Percentiles rank a stretch among this genome's conserved stretches.
Conservation (phyloP, 2,888 invertebrate genomes). For the Melanargia galathea region DNA sequence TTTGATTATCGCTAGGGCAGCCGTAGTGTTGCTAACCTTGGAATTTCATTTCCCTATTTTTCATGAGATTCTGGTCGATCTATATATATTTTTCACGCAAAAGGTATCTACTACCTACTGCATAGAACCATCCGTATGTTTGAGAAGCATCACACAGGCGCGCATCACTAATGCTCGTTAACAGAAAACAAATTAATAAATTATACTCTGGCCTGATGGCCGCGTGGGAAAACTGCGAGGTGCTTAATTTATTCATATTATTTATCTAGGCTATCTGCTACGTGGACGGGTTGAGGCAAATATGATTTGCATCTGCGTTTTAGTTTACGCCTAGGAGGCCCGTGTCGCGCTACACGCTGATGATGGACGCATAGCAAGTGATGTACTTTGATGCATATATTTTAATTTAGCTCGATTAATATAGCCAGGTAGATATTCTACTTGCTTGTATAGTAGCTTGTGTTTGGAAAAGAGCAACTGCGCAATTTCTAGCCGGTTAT, state of each 20-base stretch:
- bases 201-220: slow-evolving; percentile 67
- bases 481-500: no score
- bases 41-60: no score
- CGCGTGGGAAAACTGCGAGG: slow-evolving; percentile 64
- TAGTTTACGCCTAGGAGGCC: slow-evolving; percentile 15
- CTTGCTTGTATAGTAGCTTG: no score
- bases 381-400: background rate
- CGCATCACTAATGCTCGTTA: slow-evolving; percentile 71
- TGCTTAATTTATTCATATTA: slow-evolving; percentile 47
- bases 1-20: no score
- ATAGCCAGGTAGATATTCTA: no score
- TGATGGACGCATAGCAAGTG: slow-evolving; percentile 3
- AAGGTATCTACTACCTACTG: slow-evolving; percentile 50
- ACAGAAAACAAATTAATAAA: slow-evolving; percentile 78
- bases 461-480: no score
- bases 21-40: no score
- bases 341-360: background rate
- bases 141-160: slow-evolving; percentile 51
- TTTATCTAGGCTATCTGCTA: slow-evolving; percentile 46
- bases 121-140: slow-evolving; percentile 52
- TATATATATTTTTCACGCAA: background rate
- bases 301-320: slow-evolving; percentile 31
- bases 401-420: no score
- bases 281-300: slow-evolving; percentile 41
- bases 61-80: no score